Evolutionary conservation across 2,113 vertebrate genomes (phyloP).

Genomic region (Notarius lentiginosus): DNA sequence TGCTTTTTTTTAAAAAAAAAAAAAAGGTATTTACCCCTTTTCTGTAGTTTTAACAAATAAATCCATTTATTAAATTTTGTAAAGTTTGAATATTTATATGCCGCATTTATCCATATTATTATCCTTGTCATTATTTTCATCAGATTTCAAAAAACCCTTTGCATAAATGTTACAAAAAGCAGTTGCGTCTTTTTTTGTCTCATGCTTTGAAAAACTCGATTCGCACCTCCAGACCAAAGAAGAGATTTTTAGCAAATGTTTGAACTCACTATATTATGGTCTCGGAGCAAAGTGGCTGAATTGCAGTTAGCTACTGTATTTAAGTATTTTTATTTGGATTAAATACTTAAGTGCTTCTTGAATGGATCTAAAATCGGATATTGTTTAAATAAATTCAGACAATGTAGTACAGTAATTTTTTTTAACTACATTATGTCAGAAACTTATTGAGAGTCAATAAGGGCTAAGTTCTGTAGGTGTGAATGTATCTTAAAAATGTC

Average conservation of each 20-base stretch:
- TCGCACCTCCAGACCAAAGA: neutral
- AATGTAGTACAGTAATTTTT: neutral
- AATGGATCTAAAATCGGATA: neutral
- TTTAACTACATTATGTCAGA: neutral
- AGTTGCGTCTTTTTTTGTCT: constrained; percentile 35
- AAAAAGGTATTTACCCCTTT: constrained; percentile 46
- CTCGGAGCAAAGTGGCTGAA: neutral
- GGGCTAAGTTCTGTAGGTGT: neutral
- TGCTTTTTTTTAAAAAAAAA: constrained; percentile 12
- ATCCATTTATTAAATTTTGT: constrained; percentile 62
- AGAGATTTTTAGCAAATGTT: too few species aligned
- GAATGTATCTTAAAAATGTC: neutral
- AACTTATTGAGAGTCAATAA: neutral
- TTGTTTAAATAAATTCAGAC: neutral
- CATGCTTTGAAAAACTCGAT: constrained; percentile 20
- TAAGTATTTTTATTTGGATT: neutral
- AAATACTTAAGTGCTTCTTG: neutral
- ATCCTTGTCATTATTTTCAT: constrained; percentile 46
- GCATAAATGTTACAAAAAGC: constrained; percentile 55
- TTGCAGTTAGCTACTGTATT: neutral
- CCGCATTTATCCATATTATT: constrained; percentile 50
- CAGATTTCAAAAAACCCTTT: constrained; percentile 49
- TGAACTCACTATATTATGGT: neutral
- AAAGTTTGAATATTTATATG: constrained; percentile 64
- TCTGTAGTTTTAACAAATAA: constrained; percentile 57